Base-by-base conservation (phyloP, 2,888 invertebrate genomes). In the Drosophila robusta region DNA sequence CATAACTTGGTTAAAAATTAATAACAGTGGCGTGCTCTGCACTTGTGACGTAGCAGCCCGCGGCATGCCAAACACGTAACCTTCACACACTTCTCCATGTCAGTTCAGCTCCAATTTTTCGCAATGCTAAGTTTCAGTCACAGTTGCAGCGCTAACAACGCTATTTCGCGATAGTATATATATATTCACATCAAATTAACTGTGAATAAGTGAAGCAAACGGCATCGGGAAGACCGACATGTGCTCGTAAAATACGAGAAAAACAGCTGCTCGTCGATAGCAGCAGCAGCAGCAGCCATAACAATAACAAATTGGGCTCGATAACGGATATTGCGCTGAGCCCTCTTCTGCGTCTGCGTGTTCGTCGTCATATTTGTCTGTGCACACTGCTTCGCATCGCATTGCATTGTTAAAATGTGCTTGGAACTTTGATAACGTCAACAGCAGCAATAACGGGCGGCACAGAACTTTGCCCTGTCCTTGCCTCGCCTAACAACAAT, bases 181-280 rank as follows among this genome's bases (percentile, higher is more conserved):
- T 55, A 54, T 36, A 42, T 26, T 9, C n/a, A 44, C 11, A 51
- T 18, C 42, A 66, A 55, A 54, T 39, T 24, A 55, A 9, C 14
- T 14, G 22, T 16, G 46, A 57, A 41, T 18, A 54, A 60, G 47
- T 64, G 45, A 14, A 63, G 8, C 12, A 32, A 49, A 24, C 26
- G 41, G 9, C 29, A 55, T 18, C 36, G 36, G 18, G 18, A 14
- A 36, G 34, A 7, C 34, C 39, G 54, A 22, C 38, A 69, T 64
- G 44, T 34, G 58, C 42, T 52, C 32, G 26, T 63, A 51, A 29
- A 38, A 57, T 32, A 57, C 24, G 38, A 14, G 36, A 42, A 45
- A 32, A 60, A 61, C 75, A 69, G 73, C 75, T 73, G 75, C 41
- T 56, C 16, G n/a, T 60, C 55, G 75, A 56, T 54, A 69, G 55